phyloP scores from a whole-genome alignment of 2,888 invertebrate genomes.

The Drosophila dives region DNA sequence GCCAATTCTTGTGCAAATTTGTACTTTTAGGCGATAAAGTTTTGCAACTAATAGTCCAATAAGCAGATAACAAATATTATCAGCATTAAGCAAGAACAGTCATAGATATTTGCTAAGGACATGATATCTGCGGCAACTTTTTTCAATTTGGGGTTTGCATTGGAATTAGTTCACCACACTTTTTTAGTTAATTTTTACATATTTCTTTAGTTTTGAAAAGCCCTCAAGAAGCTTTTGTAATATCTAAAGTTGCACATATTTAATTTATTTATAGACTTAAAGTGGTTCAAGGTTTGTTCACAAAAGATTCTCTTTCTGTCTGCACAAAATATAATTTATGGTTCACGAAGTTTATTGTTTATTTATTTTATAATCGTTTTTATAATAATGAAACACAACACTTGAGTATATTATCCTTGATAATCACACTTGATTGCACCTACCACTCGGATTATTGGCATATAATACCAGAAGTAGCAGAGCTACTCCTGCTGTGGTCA shows the following conservation, averaged over 20 bases:
- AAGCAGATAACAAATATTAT: conserved; percentile 25
- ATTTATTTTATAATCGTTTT: not conserved
- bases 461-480: conserved; percentile 74
- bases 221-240: not conserved
- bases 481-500: conserved; percentile 64
- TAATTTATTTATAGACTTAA: not conserved
- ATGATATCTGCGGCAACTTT: not conserved
- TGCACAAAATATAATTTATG: not conserved
- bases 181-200: not conserved
- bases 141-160: not conserved
- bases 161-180: not conserved
- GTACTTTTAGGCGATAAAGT: not conserved
- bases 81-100: not conserved
- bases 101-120: conserved; percentile 3
- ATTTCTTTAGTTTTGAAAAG: not conserved
- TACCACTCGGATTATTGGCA: conserved; percentile 76
- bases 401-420: conserved; percentile 26
- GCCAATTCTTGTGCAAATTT: not conserved
- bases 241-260: not conserved
- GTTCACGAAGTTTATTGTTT: too few relatives aligned
- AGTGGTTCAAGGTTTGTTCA: not conserved
- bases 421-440: conserved; percentile 43
- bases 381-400: conserved; percentile 7
- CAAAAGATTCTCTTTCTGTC: too few relatives aligned
- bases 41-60: conserved; percentile 5